Evolutionary conservation across 2,797 vertebrate species (phyloP), one percentile per base, ranked within the genome.

Genomic region (Acipenser oxyrinchus): DNA sequence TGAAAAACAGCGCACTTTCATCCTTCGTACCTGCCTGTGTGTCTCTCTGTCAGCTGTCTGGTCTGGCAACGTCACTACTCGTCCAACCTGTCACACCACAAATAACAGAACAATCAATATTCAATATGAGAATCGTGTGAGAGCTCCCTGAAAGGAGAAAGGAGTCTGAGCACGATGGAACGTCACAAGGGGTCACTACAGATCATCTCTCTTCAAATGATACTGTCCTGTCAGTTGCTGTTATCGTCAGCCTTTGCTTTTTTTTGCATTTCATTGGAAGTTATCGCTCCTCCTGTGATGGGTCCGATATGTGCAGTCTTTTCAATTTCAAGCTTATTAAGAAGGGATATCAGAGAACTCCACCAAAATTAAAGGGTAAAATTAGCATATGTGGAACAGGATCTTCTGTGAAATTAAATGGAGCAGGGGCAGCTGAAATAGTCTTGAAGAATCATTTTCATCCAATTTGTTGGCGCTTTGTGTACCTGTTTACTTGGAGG

Each of bases 241-340:
- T 81, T 76, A 80, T 77, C 73, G 78, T 75, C 55, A 58, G 61
- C 65, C 63, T 80, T 73, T 77, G 60, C 64, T 63, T 72, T 69
- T 70, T 76, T 74, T 72, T 71, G 68, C 70, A 68, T 75, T 80
- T 79, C 79, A 76, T 75, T 72, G 75, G 69, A 65, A 68, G 75
- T 78, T 78, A 82, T 84, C 78, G 63, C 71, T 70, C 51, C 74
- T 71, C 68, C 63, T 78, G 73, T 78, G 73, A 80, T 82, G 77
- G 70, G 79, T 70, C 75, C 80, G 76, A 66, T 73, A 13, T 82
- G 76, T 76, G 79, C 77, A 80, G 74, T 79, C 66, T 75, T 83
- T 84, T 88, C 85, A 77, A 91, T 89, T 89, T 88, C 84, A 88
- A 83, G 87, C 85, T 84, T 89, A 89, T 89, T 89, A 89, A 79